phyloP scores from a whole-genome alignment of 2,113 vertebrate genomes.

The Vireo altiloquus region DNA sequence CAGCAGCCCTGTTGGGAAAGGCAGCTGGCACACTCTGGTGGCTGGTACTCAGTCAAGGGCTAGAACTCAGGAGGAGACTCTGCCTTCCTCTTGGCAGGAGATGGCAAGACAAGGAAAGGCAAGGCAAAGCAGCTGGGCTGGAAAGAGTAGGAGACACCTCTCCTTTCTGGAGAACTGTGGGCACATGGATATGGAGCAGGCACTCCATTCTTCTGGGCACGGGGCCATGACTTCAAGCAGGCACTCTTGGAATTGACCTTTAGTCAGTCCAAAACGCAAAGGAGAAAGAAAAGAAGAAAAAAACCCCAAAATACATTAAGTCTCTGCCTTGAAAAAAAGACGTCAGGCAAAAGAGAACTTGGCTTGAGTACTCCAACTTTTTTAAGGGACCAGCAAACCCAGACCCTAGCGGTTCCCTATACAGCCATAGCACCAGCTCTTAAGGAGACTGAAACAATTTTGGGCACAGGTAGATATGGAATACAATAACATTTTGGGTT shows the following conservation, averaged over 20 bases:
- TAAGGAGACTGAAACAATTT: no score
- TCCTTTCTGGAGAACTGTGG: background rate
- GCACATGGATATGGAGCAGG: background rate
- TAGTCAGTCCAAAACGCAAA: background rate
- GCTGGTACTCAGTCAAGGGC: background rate
- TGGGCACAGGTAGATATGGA: background rate
- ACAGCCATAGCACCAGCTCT: background rate
- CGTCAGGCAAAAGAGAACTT: background rate
- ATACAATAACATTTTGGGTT: background rate
- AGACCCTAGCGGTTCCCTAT: rapidly evolving
- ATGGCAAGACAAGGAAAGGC: no score
- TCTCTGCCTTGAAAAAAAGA: background rate
- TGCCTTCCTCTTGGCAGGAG: background rate
- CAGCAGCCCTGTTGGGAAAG: background rate
- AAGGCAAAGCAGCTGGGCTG: background rate
- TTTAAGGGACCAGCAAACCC: rapidly evolving
- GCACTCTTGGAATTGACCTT: background rate
- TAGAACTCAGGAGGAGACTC: background rate
- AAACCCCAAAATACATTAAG: background rate
- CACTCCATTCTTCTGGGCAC: rapidly evolving
- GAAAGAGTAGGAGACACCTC: background rate
- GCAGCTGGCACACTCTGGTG: background rate
- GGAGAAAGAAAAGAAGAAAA: background rate
- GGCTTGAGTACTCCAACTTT: background rate
- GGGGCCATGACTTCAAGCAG: background rate